Evolutionary conservation across 2,888 invertebrate genomes (phyloP).

Genomic region (Piscicola geometra): DNA sequence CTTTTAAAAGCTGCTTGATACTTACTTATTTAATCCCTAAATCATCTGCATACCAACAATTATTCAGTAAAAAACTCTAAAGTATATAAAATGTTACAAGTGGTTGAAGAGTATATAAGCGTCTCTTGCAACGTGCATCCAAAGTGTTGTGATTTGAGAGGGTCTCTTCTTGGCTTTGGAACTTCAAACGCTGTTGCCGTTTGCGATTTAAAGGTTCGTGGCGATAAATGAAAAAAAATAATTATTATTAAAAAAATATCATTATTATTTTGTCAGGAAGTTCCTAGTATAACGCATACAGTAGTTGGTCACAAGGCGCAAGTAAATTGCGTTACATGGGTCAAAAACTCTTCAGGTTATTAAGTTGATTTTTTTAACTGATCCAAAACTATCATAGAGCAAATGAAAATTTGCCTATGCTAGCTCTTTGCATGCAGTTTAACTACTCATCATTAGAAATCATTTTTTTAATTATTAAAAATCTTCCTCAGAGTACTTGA

Average conservation of each 20-base stretch:
- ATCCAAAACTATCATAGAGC: too few relatives aligned
- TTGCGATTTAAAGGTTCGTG: conserved; percentile 3
- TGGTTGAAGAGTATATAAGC: background rate
- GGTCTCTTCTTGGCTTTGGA: background rate
- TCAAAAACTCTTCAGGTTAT: background rate
- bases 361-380: too few relatives aligned
- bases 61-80: too few relatives aligned
- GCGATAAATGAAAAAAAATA: background rate
- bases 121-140: background rate
- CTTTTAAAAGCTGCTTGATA: too few relatives aligned
- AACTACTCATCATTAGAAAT: too few relatives aligned
- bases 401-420: too few relatives aligned
- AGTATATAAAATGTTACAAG: background rate
- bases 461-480: too few relatives aligned
- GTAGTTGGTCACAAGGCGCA: background rate
- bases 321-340: background rate
- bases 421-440: too few relatives aligned
- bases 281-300: background rate
- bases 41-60: too few relatives aligned
- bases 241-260: background rate
- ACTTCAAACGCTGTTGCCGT: background rate
- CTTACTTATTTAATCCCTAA: too few relatives aligned
- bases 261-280: background rate
- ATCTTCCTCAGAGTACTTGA: too few relatives aligned
- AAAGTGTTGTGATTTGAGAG: background rate